Conservation (phyloP, 2,113 vertebrate species). For the Sceloporus tristichus region DNA sequence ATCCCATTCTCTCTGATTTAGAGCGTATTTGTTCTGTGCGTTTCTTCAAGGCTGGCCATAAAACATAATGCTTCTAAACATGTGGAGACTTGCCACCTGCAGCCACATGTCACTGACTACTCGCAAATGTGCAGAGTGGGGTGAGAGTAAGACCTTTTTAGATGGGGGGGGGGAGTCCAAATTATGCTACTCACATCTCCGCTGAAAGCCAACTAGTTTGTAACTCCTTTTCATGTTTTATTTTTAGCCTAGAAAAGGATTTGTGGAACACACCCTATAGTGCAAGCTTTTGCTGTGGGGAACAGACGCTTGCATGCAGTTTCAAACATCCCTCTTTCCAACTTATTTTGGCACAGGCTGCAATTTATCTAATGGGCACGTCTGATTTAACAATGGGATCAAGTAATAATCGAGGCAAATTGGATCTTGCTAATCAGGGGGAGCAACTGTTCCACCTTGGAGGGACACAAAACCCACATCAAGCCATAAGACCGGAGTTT, state of each 20-base stretch:
- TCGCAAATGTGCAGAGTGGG: no score
- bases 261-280: background rate
- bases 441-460: background rate
- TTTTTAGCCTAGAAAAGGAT: background rate
- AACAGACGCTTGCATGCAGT: background rate
- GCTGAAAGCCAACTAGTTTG: background rate
- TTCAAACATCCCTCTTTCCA: background rate
- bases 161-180: no score
- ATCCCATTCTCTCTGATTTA: background rate
- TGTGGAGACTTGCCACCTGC: background rate
- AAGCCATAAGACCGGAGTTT: background rate
- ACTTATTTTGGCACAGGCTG: background rate
- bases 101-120: background rate
- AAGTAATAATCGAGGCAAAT: background rate
- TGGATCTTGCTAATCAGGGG: background rate
- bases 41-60: background rate
- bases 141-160: no score
- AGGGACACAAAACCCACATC: no score
- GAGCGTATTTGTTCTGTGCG: background rate
- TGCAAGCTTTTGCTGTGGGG: background rate
- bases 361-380: background rate
- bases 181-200: background rate
- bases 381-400: constrained; percentile 4
- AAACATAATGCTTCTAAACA: background rate
- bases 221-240: background rate